Conservation (phyloP, 2,113 vertebrate genomes). For the Paracanthobrama guichenoti region DNA sequence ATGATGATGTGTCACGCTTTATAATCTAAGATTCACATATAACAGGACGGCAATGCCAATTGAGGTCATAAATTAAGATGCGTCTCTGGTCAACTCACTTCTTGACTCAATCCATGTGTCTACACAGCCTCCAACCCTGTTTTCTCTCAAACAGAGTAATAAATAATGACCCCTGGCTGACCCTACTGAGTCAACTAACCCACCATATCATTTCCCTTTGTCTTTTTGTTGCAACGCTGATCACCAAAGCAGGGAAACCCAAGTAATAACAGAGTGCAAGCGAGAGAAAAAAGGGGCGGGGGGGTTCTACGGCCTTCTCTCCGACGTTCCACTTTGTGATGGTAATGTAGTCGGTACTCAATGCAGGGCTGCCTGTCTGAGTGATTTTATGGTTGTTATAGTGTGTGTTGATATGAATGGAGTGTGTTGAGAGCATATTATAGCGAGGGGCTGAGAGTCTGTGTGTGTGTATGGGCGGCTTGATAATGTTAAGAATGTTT, state of each 20-base stretch:
- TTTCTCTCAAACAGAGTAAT: neutral
- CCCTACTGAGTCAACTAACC: conserved; percentile 8
- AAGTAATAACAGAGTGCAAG: conserved; percentile 1
- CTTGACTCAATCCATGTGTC: conserved; percentile 9
- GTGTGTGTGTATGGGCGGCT: conserved; percentile 3
- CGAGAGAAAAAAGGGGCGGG: neutral
- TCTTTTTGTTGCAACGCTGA: conserved; percentile 45
- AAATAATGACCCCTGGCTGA: conserved; percentile 47
- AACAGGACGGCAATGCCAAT: neutral
- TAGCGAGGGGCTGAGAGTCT: conserved; percentile 12
- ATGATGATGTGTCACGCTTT: neutral
- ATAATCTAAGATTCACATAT: neutral
- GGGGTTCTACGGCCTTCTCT: conserved; percentile 21
- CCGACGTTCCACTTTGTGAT: conserved; percentile 25
- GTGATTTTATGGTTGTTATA: conserved; percentile 40
- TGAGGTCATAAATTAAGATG: neutral
- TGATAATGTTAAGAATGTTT: conserved; percentile 42
- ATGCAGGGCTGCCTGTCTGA: conserved; percentile 31
- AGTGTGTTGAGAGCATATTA: conserved; percentile 6
- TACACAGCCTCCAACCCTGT: neutral
- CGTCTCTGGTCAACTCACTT: neutral
- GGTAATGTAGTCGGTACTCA: conserved; percentile 32
- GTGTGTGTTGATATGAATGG: conserved; percentile 38
- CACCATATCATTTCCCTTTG: conserved; percentile 44
- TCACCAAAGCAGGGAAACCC: conserved; percentile 23